A percentile compares a stretch with the other conserved stretches of the same genome.
These are phyloP conservation scores for Carduelis carduelis DNA, from an alignment of 2,797 vertebrate species.

Conservation along the genomic window DNA sequence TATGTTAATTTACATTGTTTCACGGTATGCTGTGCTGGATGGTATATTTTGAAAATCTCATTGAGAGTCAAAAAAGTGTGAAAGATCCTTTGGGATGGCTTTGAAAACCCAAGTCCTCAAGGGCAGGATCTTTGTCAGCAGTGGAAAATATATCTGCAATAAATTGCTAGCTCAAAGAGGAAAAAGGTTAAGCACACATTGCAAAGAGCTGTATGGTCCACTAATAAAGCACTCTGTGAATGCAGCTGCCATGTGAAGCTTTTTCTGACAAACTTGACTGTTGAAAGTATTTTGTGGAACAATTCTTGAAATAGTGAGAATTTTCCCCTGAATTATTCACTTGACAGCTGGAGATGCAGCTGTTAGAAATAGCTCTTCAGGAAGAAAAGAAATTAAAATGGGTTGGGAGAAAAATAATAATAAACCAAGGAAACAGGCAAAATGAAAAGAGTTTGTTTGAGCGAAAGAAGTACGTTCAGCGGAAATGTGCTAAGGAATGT, in stretches of 20 bases:
- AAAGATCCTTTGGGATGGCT: background rate
- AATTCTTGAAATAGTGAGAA: conserved; percentile 56
- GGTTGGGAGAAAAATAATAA: conserved; percentile 59
- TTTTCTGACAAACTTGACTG: conserved; percentile 20
- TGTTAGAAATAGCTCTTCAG: conserved; percentile 58
- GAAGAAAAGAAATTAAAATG: conserved; percentile 65
- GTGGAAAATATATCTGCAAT: background rate
- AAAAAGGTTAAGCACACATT: background rate
- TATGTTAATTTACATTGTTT: background rate
- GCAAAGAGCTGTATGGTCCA: background rate
- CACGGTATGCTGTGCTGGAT: background rate
- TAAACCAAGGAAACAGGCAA: conserved; percentile 26
- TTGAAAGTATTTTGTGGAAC: conserved; percentile 60
- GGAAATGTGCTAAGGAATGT: conserved; percentile 14
- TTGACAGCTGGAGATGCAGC: conserved; percentile 62
- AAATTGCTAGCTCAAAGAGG: background rate
- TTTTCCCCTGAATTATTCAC: conserved; percentile 49
- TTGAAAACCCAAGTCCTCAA: background rate
- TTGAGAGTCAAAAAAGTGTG: background rate
- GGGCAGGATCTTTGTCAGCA: background rate
- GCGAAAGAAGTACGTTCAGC: background rate
- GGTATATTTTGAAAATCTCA: background rate
- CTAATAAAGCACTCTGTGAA: conserved; percentile 29
- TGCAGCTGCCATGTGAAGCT: conserved; percentile 30
- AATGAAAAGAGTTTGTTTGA: background rate